Conservation (phyloP, 2,888 invertebrate genomes). For the Cybosia mesomella region DNA sequence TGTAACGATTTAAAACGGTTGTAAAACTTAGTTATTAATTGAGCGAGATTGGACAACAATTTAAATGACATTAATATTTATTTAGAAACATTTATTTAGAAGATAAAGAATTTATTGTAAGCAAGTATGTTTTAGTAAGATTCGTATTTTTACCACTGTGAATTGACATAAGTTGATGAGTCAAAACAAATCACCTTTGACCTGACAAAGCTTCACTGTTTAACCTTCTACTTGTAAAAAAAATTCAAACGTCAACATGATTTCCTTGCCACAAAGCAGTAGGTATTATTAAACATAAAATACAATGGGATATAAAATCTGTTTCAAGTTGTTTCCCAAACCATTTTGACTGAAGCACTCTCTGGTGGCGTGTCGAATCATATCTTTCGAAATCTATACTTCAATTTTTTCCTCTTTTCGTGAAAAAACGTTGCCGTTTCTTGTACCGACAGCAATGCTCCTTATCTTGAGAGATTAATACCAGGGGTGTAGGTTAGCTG, state of each 20-base stretch:
- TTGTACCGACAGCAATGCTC: conserved; percentile 53
- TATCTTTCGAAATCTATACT: conserved; percentile 65
- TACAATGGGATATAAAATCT: conserved; percentile 52
- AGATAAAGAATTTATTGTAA: not conserved
- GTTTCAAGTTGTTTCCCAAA: conserved; percentile 47
- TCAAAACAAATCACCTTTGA: not conserved
- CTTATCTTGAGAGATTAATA: conserved; percentile 64
- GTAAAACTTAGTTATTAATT: too few species aligned
- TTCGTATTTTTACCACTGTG: not conserved
- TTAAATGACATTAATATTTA: too few species aligned
- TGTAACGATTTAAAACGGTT: too few species aligned
- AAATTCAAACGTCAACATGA: conserved; percentile 25
- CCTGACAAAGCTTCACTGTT: not conserved
- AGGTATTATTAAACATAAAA: conserved; percentile 50
- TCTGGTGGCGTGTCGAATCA: conserved; percentile 62
- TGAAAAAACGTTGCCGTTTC: conserved; percentile 55
- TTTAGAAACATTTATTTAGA: too few species aligned
- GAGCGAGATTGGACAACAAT: too few species aligned
- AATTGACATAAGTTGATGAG: too few species aligned
- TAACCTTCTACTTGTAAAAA: conserved; percentile 7
- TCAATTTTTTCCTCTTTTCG: conserved; percentile 57
- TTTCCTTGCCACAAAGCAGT: conserved; percentile 36
- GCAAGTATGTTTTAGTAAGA: not conserved
- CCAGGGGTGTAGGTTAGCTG: conserved; percentile 48
- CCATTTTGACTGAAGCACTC: conserved; percentile 46